Percentiles rank a stretch among this genome's conserved stretches.
Evolutionary conservation across 2,888 invertebrate genomes (phyloP).

Genomic region (Leucoptera coffeella): DNA sequence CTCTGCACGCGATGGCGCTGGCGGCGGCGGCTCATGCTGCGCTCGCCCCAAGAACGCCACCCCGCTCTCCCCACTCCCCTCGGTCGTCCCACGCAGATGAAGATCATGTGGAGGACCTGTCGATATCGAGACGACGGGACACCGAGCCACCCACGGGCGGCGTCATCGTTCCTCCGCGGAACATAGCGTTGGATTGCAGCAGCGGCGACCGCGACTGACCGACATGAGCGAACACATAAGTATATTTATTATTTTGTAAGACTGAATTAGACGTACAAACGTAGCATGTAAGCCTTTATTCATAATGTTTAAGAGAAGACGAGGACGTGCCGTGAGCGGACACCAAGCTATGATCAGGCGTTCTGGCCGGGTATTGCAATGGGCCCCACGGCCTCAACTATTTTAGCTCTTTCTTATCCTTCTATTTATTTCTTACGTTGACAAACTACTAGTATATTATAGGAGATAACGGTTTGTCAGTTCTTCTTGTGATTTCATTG

Average conservation of each 20-base stretch:
- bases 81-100: slow-evolving; percentile 45
- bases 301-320: slow-evolving; percentile 46
- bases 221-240: too few relatives aligned
- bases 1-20: slow-evolving; percentile 63
- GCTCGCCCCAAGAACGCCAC: slow-evolving; percentile 36
- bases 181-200: slow-evolving; percentile 52
- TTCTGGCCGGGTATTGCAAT: slow-evolving; percentile 53
- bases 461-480: too few relatives aligned
- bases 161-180: slow-evolving; percentile 69
- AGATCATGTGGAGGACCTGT: slow-evolving; percentile 79
- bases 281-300: slow-evolving; percentile 41
- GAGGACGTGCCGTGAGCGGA: slow-evolving; percentile 42
- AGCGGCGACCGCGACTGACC: slow-evolving; percentile 52
- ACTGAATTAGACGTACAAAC: slow-evolving; percentile 53
- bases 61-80: slow-evolving; percentile 34
- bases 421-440: slow-evolving; percentile 52
- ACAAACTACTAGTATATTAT: too few relatives aligned
- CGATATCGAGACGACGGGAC: slow-evolving; percentile 55
- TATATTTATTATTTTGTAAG: slow-evolving; percentile 17
- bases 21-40: slow-evolving; percentile 65
- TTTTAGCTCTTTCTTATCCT: slow-evolving; percentile 44
- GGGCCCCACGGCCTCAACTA: slow-evolving; percentile 48
- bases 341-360: slow-evolving; percentile 42
- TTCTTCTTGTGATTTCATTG: slow-evolving; percentile 45
- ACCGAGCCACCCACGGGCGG: slow-evolving; percentile 55